Conservation (phyloP, 2,888 invertebrate genomes). For the Ophraella communa region DNA sequence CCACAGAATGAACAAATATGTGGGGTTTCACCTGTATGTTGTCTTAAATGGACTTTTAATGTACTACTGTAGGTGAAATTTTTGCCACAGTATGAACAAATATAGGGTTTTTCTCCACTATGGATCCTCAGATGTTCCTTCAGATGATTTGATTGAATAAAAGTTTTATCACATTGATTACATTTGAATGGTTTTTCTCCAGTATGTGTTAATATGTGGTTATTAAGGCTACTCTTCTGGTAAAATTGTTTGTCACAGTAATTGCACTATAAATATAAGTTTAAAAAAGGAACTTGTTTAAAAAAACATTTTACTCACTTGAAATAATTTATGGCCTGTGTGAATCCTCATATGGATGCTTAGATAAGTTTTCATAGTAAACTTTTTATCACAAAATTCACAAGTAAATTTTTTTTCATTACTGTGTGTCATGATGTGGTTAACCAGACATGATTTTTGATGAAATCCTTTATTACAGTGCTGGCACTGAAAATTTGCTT, state of each 20-base stretch:
- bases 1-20: conserved; percentile 58
- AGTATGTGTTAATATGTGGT: conserved; percentile 51
- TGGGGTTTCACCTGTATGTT: conserved; percentile 59
- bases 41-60: conserved; percentile 58
- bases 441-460: conserved; percentile 37
- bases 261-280: no score
- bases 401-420: conserved; percentile 42
- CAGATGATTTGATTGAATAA: conserved; percentile 50
- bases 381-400: conserved; percentile 44
- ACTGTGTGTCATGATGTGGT: conserved; percentile 40
- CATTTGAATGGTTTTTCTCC: conserved; percentile 56
- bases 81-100: conserved; percentile 42
- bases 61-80: conserved; percentile 59
- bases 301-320: conserved; percentile 1
- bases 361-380: conserved; percentile 43
- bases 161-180: conserved; percentile 55
- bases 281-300: neutral
- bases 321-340: conserved; percentile 51
- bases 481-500: conserved; percentile 22
- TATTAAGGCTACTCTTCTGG: conserved; percentile 48
- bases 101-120: conserved; percentile 49
- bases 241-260: conserved; percentile 51
- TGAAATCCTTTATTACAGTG: conserved; percentile 36
- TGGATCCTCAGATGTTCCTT: conserved; percentile 51
- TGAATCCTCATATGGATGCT: conserved; percentile 48